Percentiles rank a stretch among this genome's conserved stretches.
phyloP scores from a whole-genome alignment of 2,113 vertebrate species.

The Oreocharis arfaki region DNA sequence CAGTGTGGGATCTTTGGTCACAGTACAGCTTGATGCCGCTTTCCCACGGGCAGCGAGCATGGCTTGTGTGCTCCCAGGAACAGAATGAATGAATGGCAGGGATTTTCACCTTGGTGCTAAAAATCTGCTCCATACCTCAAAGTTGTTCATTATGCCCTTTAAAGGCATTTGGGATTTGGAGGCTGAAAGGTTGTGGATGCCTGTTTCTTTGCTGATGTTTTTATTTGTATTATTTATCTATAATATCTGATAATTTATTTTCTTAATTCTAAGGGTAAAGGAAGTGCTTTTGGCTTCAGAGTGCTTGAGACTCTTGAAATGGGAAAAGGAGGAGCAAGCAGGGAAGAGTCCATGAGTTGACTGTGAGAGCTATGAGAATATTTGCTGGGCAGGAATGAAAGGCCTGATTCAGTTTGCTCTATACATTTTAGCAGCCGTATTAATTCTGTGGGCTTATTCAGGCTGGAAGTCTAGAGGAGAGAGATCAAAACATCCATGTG shows the following conservation, averaged over 20 bases:
- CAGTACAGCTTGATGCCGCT: background rate
- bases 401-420: background rate
- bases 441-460: background rate
- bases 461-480: background rate
- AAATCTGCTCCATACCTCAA: background rate
- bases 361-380: background rate
- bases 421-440: background rate
- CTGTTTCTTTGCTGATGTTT: background rate
- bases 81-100: background rate
- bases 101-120: background rate
- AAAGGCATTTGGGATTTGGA: background rate
- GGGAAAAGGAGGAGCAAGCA: background rate
- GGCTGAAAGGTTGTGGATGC: background rate
- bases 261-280: background rate
- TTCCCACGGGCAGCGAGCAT: background rate
- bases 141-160: background rate
- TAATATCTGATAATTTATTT: background rate
- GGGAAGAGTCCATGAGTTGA: background rate
- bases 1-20: background rate
- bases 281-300: background rate
- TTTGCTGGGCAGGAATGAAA: background rate
- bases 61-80: background rate
- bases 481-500: background rate
- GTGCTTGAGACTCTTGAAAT: background rate
- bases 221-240: background rate